Base-by-base conservation (phyloP, 2,113 vertebrate species). In the Notarius quadriscutis region DNA sequence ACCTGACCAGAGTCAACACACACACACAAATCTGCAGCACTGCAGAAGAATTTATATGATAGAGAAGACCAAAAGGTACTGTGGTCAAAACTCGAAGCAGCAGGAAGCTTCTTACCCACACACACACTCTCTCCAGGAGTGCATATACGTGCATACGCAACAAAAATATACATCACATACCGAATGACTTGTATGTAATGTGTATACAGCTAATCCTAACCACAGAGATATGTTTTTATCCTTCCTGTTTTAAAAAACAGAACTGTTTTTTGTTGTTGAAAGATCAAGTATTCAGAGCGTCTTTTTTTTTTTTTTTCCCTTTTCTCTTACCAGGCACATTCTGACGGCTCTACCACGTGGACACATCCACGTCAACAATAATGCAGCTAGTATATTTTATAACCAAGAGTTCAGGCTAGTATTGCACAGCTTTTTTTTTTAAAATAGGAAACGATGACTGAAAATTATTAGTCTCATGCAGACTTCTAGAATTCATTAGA, bases 1-100 rank as follows among this genome's bases (percentile, higher is more conserved):
- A 84, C 87, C 83, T 78, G 57, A 80, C 79, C 72, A 72, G 58
- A 65, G 10, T 83, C 25, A 27, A 25, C 10, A 62, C 27, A 81
- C 53, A 18, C 53, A 71, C 78, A 80, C 71, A 62, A 55, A 80
- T 86, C 48, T 60, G 20, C 22, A 72, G 22, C 22, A 4, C 65
- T 81, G 30, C 65, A 53, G 41, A 62, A 81, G 77, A 75, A 53
- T 63, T 50, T 58, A 4, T 30, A 22, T 4, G 11, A 30, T n/a
- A 30, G 17, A 63, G 51, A n/a, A 63, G 62, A n/a, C 71, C 14
- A 50, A 83, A n/a, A 77, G 69, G 34, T 53, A 34, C 11, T 83
- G 72, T 14, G 55, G 18, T 17, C 48, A 63, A 78, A 87, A 22
- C 57, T 30, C 53, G 57, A 77, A 11, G 50, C 50, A 67, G 72